A percentile compares a stretch with the other conserved stretches of the same genome.
phyloP scores from a whole-genome alignment of 92 coral and sea anemone genomes.

The Parazoanthus darwini region DNA sequence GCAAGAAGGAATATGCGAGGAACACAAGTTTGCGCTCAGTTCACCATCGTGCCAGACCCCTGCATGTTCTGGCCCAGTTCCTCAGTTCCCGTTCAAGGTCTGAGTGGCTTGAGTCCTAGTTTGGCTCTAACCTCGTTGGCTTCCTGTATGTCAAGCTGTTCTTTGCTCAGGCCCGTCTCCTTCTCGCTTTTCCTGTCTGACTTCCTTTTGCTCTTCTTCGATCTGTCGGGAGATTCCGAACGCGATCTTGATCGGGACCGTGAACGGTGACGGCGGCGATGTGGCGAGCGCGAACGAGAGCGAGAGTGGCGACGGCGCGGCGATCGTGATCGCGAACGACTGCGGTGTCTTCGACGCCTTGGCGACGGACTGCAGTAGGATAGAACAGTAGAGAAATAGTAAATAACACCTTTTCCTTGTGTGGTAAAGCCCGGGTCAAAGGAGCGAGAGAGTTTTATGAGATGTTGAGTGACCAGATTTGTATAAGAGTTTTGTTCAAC shows the following conservation, averaged over 20 bases:
- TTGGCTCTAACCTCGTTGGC: conserved; percentile 94
- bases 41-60: background rate
- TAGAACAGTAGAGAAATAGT: background rate
- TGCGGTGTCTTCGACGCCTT: conserved; percentile 76
- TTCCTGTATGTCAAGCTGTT: conserved; percentile 83
- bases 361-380: conserved; percentile 60
- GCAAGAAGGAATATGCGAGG: too few species aligned
- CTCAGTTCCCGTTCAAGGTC: conserved; percentile 45
- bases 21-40: background rate
- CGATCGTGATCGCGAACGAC: conserved; percentile 42
- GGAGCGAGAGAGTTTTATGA: too few species aligned
- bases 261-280: conserved; percentile 92
- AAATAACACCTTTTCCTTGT: background rate
- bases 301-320: conserved; percentile 75
- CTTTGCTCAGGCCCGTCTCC: conserved; percentile 69
- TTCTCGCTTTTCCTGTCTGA: conserved; percentile 65
- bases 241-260: conserved; percentile 74
- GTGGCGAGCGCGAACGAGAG: conserved; percentile 91
- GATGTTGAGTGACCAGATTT: too few species aligned
- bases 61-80: background rate
- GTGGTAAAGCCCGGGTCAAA: background rate
- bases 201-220: conserved; percentile 74
- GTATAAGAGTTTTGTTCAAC: too few species aligned
- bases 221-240: conserved; percentile 86
- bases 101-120: conserved; percentile 91